A percentile compares a stretch with the other conserved stretches of the same genome.
phyloP scores from a whole-genome alignment of 1,140 invertebrate species.

The Monochamus saltuarius region DNA sequence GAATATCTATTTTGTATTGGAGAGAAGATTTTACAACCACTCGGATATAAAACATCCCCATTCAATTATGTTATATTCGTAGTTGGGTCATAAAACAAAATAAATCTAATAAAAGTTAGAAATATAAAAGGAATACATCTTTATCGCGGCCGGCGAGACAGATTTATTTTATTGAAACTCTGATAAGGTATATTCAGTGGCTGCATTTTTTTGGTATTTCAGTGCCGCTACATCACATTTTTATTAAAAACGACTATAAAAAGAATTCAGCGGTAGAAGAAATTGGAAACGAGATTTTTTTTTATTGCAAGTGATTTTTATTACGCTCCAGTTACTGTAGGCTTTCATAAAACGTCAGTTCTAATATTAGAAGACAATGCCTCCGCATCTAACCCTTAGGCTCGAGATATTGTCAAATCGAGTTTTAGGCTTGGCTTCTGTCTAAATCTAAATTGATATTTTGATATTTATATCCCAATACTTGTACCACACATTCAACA shows the following conservation, averaged over 20 bases:
- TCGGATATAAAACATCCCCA: too few relatives aligned
- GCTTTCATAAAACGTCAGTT: not conserved
- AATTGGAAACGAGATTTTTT: constrained; percentile 5
- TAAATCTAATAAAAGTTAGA: constrained; percentile 1
- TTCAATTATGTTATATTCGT: too few relatives aligned
- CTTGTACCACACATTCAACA: too few relatives aligned
- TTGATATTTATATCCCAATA: too few relatives aligned
- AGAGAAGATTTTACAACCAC: too few relatives aligned
- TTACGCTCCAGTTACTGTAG: not conserved
- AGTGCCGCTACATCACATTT: not conserved
- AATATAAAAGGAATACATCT: constrained; percentile 6
- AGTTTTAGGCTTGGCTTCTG: too few relatives aligned
- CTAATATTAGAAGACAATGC: constrained; percentile 6
- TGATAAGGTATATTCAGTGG: constrained; percentile 7
- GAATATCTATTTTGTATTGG: too few relatives aligned
- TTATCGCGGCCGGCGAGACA: not conserved
- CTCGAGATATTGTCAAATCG: too few relatives aligned
- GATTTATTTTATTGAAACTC: constrained; percentile 5
- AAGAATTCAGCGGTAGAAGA: constrained; percentile 2
- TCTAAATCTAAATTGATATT: too few relatives aligned
- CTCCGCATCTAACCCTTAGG: not conserved
- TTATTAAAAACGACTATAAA: constrained; percentile 5
- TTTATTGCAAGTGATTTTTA: constrained; percentile 6
- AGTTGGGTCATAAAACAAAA: constrained; percentile 1
- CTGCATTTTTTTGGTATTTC: not conserved